phyloP scores from a whole-genome alignment of 37 sponge, comb jelly and placozoan genomes.

The Lycopodina hypogea region DNA sequence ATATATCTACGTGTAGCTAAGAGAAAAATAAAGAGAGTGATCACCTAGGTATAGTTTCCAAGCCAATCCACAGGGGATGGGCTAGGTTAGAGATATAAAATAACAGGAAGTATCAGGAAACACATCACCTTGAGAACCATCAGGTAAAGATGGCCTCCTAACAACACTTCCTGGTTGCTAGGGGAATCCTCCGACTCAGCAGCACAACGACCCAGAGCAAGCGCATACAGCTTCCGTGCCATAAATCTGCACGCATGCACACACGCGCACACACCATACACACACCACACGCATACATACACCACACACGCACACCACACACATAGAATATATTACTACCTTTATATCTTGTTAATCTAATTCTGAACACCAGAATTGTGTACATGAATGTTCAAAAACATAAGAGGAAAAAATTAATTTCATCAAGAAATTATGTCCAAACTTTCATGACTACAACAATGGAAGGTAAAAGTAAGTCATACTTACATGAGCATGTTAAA shows the following conservation, averaged over 20 bases:
- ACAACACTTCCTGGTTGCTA: constrained; percentile 94
- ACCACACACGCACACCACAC: too few relatives aligned
- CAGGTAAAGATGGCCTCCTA: constrained; percentile 91
- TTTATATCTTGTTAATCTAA: not conserved
- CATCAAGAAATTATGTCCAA: too few relatives aligned
- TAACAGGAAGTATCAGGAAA: too few relatives aligned
- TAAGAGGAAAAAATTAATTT: too few relatives aligned
- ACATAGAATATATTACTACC: not conserved
- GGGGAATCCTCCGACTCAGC: constrained; percentile 91
- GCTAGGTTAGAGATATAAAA: not conserved
- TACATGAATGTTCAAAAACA: too few relatives aligned
- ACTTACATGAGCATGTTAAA: constrained; percentile 87
- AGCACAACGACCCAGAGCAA: constrained; percentile 63
- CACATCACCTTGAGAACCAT: constrained; percentile 63
- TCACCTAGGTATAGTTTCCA: not conserved
- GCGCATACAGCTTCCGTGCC: constrained; percentile 82
- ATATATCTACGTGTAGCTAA: too few relatives aligned
- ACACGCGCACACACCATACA: too few relatives aligned
- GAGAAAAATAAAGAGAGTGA: not conserved
- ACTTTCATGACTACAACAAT: too few relatives aligned
- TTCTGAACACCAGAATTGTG: not conserved
- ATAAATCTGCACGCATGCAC: constrained; percentile 53
- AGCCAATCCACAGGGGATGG: not conserved
- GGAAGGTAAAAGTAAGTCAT: too few relatives aligned
- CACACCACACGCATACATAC: too few relatives aligned